These are phyloP conservation scores for Limnephilus lunatus DNA, from an alignment of 2,888 invertebrate genomes.

Conservation along the genomic window DNA sequence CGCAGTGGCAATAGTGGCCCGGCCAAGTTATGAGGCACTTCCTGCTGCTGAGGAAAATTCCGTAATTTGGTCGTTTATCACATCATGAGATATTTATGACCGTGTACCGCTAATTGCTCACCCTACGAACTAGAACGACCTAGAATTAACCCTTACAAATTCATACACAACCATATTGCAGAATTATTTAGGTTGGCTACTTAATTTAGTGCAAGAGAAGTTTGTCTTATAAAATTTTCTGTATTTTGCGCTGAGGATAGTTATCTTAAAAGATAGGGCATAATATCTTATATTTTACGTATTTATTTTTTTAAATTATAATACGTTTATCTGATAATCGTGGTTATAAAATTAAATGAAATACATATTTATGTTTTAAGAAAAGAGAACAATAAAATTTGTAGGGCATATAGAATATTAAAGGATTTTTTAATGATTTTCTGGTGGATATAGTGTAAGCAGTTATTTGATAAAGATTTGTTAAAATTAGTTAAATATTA, in stretches of 20 bases:
- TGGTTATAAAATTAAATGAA: too few relatives aligned
- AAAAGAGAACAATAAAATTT: too few relatives aligned
- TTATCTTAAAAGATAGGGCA: too few relatives aligned
- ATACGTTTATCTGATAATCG: too few relatives aligned
- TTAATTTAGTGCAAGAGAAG: neutral
- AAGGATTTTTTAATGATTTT: too few relatives aligned
- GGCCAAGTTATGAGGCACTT: neutral
- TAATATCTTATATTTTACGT: too few relatives aligned
- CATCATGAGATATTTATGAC: slow-evolving; percentile 31
- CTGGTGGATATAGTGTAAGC: too few relatives aligned
- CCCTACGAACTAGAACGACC: neutral
- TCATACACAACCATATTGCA: neutral
- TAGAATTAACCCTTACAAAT: slow-evolving; percentile 19
- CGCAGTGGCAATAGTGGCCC: neutral
- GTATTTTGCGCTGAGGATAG: neutral
- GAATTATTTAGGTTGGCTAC: neutral
- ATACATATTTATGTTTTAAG: too few relatives aligned
- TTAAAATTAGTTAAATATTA: too few relatives aligned
- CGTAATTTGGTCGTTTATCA: slow-evolving; percentile 37
- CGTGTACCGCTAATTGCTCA: neutral
- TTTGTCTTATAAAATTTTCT: neutral
- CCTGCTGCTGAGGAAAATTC: slow-evolving; percentile 12
- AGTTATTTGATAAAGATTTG: too few relatives aligned
- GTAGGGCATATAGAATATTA: too few relatives aligned
- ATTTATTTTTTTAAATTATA: too few relatives aligned